Evolutionary conservation across 2,113 vertebrate genomes (phyloP).

Genomic region (Picathartes gymnocephalus): DNA sequence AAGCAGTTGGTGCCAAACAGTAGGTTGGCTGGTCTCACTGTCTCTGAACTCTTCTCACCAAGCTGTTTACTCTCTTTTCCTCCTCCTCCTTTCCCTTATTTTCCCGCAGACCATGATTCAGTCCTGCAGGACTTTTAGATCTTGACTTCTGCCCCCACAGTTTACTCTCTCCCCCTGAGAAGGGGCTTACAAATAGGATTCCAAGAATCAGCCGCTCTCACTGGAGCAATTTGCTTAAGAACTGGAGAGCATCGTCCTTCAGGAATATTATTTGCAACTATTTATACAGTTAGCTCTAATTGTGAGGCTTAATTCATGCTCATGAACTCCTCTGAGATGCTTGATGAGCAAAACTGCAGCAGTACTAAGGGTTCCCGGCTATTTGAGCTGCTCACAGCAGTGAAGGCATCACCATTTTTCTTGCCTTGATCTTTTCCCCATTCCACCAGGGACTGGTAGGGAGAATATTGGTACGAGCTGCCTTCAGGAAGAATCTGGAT

Average conservation of each 20-base stretch:
- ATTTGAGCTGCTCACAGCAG: neutral
- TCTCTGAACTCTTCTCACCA: neutral
- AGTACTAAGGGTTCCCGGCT: neutral
- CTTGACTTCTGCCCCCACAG: neutral
- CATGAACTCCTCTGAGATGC: neutral
- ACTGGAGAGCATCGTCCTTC: neutral
- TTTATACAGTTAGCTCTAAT: neutral
- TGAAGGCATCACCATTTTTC: neutral
- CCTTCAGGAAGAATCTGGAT: neutral
- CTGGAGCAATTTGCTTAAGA: neutral
- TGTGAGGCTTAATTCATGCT: neutral
- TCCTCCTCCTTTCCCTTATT: neutral
- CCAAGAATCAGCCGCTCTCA: neutral
- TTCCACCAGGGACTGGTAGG: neutral
- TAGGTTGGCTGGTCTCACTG: fast-evolving
- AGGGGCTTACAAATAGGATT: neutral
- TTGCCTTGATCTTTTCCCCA: neutral
- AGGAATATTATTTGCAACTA: neutral
- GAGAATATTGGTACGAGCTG: neutral
- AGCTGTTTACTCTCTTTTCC: neutral
- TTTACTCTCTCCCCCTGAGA: neutral
- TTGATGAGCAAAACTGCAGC: neutral
- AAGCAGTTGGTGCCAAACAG: no score
- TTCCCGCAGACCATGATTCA: neutral
- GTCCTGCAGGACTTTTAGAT: neutral